Evolutionary conservation across 2,797 vertebrate species (phyloP).

Genomic region (Neosilurus hyrtlii): DNA sequence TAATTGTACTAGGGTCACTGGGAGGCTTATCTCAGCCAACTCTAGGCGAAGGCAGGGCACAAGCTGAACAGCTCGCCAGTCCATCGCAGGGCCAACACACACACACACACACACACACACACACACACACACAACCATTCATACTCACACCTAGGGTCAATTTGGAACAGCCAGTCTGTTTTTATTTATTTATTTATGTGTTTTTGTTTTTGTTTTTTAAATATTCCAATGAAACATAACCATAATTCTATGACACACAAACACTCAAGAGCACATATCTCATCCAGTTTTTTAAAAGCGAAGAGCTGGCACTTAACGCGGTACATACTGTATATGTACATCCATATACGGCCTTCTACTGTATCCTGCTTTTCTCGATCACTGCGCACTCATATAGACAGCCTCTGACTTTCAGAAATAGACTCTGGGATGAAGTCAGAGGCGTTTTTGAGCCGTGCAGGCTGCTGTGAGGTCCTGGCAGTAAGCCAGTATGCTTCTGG

Average conservation of each 20-base stretch:
- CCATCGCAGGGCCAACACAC: no score
- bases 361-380: background rate
- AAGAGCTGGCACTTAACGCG: background rate
- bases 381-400: background rate
- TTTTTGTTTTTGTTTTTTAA: no score
- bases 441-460: background rate
- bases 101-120: no score
- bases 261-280: background rate
- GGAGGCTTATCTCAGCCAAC: no score
- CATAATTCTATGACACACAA: background rate
- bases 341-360: background rate
- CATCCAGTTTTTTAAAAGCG: background rate
- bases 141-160: no score
- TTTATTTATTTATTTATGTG: no score
- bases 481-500: background rate
- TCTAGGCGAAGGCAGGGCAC: no score
- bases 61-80: no score
- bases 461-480: background rate
- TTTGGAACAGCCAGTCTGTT: no score
- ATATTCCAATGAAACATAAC: background rate
- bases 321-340: background rate
- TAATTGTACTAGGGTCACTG: no score
- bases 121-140: no score
- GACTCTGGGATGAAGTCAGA: slow-evolving; percentile 1
- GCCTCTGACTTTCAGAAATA: background rate